phyloP scores from a whole-genome alignment of 1,140 invertebrate species.

The Drosophila parvula region DNA sequence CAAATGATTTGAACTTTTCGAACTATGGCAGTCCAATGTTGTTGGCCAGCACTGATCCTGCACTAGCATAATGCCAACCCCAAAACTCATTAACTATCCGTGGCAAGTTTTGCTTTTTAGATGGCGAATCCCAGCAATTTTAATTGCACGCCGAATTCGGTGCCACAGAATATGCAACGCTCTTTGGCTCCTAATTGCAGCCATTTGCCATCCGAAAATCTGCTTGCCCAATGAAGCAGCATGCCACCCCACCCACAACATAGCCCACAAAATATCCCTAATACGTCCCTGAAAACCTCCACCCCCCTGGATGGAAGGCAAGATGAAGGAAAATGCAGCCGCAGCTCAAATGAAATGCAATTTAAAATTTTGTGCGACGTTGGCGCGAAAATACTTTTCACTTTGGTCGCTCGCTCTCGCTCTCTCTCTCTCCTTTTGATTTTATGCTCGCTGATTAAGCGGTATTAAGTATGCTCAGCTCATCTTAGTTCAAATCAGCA shows the following conservation, averaged over 20 bases:
- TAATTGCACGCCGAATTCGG: conserved; percentile 62
- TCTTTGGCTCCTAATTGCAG: conserved; percentile 67
- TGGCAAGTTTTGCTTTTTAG: conserved; percentile 49
- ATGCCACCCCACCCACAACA: conserved; percentile 23
- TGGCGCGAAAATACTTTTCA: conserved; percentile 44
- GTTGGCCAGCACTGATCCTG: neutral
- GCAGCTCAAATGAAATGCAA: conserved; percentile 62
- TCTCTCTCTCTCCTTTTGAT: conserved; percentile 9
- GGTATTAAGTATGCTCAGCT: conserved; percentile 32
- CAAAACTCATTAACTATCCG: conserved; percentile 54
- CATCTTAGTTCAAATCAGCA: conserved; percentile 23
- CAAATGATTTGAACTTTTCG: conserved; percentile 34
- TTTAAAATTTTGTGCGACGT: conserved; percentile 67
- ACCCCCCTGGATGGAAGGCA: neutral
- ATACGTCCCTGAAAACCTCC: neutral
- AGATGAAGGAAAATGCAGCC: conserved; percentile 44
- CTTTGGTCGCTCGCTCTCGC: neutral
- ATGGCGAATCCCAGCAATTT: conserved; percentile 42
- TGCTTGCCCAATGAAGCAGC: conserved; percentile 65
- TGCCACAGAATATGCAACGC: conserved; percentile 62
- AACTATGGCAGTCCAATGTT: neutral
- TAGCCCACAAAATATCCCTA: conserved; percentile 14
- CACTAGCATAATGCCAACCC: conserved; percentile 14
- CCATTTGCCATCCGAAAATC: conserved; percentile 52
- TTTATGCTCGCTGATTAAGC: conserved; percentile 44